Percentiles rank a stretch among this genome's conserved stretches.
Conservation (phyloP, 1,140 invertebrate species). For the Caenorhabditis tropicalis region DNA sequence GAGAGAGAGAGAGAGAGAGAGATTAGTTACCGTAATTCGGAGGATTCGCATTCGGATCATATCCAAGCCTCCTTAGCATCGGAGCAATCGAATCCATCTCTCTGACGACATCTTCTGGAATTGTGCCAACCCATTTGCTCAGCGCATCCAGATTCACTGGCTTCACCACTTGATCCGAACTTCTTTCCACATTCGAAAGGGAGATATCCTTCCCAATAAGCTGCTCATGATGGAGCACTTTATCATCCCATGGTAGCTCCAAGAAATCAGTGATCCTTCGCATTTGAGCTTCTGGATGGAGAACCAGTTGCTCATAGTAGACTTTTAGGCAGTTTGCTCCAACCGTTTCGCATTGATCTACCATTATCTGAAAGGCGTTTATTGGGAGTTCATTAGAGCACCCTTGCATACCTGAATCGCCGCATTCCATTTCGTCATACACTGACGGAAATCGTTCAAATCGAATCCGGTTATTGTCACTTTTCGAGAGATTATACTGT, state of each 20-base stretch:
- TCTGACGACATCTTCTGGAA: constrained; percentile 86
- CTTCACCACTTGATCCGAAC: constrained; percentile 89
- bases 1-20: background rate
- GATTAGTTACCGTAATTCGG: constrained; percentile 86
- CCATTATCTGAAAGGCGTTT: constrained; percentile 85
- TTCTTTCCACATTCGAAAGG: constrained; percentile 86
- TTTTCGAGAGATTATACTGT: constrained; percentile 92
- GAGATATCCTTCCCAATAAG: constrained; percentile 80
- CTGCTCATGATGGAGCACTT: constrained; percentile 94
- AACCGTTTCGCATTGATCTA: constrained; percentile 81
- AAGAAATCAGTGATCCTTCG: constrained; percentile 87
- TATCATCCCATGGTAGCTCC: constrained; percentile 91
- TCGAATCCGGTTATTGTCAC: constrained; percentile 84
- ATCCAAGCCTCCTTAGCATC: constrained; percentile 66
- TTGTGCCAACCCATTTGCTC: constrained; percentile 91
- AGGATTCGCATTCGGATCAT: constrained; percentile 79
- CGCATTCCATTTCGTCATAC: constrained; percentile 76
- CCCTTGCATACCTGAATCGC: constrained; percentile 85
- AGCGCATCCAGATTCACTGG: constrained; percentile 95
- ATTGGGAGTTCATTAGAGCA: constrained; percentile 95
- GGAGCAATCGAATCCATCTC: constrained; percentile 68
- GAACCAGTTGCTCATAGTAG: constrained; percentile 94
- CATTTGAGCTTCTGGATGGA: constrained; percentile 90
- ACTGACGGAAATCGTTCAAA: constrained; percentile 87
- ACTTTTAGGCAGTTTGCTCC: constrained; percentile 38